Conservation (phyloP, 2,888 invertebrate species). For the Amitus sp. region DNA sequence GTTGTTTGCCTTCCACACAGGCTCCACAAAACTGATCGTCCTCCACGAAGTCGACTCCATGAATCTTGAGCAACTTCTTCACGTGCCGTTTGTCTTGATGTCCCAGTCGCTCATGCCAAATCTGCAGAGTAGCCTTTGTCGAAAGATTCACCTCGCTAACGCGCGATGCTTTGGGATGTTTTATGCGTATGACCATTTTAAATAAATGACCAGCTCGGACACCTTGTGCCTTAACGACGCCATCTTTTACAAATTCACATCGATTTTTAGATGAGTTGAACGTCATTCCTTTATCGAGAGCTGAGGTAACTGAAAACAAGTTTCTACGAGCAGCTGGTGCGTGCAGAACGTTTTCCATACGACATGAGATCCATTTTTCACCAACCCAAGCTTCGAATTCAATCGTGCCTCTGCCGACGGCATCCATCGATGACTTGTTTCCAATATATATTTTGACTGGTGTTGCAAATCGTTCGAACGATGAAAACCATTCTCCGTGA, state of each 20-base stretch:
- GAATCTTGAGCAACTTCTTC: conserved; percentile 40
- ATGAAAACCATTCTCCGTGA: conserved; percentile 18
- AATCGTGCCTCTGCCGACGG: conserved; percentile 22
- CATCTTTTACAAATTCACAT: conserved; percentile 18
- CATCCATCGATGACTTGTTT: conserved; percentile 22
- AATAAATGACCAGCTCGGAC: conserved; percentile 14
- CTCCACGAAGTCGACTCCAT: conserved; percentile 42
- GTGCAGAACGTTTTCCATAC: conserved; percentile 26
- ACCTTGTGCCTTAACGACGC: conserved; percentile 16
- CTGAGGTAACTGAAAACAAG: conserved; percentile 22
- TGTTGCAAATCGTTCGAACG: conserved; percentile 7
- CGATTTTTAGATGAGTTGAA: conserved; percentile 11
- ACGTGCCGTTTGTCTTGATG: conserved; percentile 53
- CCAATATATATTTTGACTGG: conserved; percentile 25
- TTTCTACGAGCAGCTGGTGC: conserved; percentile 19
- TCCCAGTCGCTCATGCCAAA: conserved; percentile 52
- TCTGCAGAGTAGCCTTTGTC: conserved; percentile 34
- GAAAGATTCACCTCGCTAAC: conserved; percentile 16
- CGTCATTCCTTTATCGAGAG: conserved; percentile 18
- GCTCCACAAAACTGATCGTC: conserved; percentile 43
- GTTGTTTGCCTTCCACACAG: conserved; percentile 48
- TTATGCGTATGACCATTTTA: conserved; percentile 16
- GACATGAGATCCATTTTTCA: conserved; percentile 14
- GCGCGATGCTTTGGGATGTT: conserved; percentile 4
- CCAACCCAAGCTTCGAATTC: conserved; percentile 18